Evolutionary conservation across 1,140 invertebrate genomes (phyloP).

Genomic region (Forficula auricularia): DNA sequence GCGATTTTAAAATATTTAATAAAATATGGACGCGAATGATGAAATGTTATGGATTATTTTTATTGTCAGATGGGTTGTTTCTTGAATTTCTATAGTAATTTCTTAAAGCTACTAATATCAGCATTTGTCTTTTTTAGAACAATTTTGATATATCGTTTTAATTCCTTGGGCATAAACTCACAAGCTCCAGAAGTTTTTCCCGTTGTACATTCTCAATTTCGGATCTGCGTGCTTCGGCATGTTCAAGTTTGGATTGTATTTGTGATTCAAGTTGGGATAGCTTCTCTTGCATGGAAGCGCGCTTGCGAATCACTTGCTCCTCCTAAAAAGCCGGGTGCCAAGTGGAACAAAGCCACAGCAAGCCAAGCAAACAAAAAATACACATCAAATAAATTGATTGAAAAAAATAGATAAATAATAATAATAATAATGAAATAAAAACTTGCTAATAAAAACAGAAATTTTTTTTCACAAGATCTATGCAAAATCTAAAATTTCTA

Average conservation of each 20-base stretch:
- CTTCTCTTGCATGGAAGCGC: slow-evolving; percentile 39
- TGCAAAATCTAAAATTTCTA: too few relatives aligned
- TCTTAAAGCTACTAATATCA: too few relatives aligned
- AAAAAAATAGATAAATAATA: slow-evolving; percentile 10
- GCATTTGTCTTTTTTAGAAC: too few relatives aligned
- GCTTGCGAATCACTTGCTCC: slow-evolving; percentile 48
- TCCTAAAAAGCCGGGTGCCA: slow-evolving; percentile 30
- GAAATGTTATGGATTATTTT: too few relatives aligned
- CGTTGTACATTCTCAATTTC: slow-evolving; percentile 49
- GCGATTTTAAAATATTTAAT: too few relatives aligned
- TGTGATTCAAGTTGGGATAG: slow-evolving; percentile 29
- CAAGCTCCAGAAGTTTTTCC: slow-evolving; percentile 55
- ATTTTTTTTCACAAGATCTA: too few relatives aligned
- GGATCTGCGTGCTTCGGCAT: slow-evolving; percentile 46
- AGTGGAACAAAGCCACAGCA: slow-evolving; percentile 6
- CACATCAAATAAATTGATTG: slow-evolving; percentile 13
- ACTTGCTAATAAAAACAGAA: too few relatives aligned
- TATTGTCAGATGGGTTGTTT: too few relatives aligned
- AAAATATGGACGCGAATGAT: too few relatives aligned
- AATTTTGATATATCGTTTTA: too few relatives aligned
- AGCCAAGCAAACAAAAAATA: slow-evolving; percentile 10
- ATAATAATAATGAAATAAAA: slow-evolving; percentile 8
- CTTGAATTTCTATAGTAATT: too few relatives aligned
- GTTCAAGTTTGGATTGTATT: slow-evolving; percentile 53
- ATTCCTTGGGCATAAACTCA: too few relatives aligned